Base-by-base conservation (phyloP, 1,140 invertebrate species). In the Calosoma granatense region DNA sequence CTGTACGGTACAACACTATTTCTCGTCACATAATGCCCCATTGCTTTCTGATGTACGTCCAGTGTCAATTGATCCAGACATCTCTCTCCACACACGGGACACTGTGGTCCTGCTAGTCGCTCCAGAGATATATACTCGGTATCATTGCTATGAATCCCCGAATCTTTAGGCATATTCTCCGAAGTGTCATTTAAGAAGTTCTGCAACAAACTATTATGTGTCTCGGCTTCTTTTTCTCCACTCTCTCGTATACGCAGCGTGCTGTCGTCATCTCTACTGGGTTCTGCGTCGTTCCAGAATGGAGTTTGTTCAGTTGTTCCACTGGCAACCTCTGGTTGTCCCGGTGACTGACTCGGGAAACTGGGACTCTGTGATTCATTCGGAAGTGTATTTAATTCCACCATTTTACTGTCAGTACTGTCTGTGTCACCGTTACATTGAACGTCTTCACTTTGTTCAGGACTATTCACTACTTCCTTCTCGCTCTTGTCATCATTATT, bases 91-190 rank as follows among this genome's bases (percentile, higher is more conserved):
- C 41, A 47, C 4, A 47, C 41, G 9, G 41, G 41, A 47, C 41
- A 47, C 15, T 47, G 9, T 17, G 41, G 41, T 11, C 41, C 66
- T 47, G 66, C 67, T 15, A 67, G 59, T 19, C 67, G 55, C 53
- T 71, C 70, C 54, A 70, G 56, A 2, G 69, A 66, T 20, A 70
- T 69, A 57, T 66, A 72, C 55, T 72, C 70, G 23, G 59, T 68
- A 30, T 72, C 70, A 51, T 62, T 67, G 0, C 67, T 64, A 26
- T 64, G 64, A 54, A 70, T 69, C 6, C 70, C 68, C 22, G 68
- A 58, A 61, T 70, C 70, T 59, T 70, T 72, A 1, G 69, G 67
- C 21, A 61, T 57, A 53, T 3, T 47, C 3, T 69, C 67, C 56
- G 68, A 67, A 51, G 60, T 60, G 54, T 69, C 70, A 51, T 64